A percentile compares a stretch with the other conserved stretches of the same genome.
Evolutionary conservation across 2,797 vertebrate genomes (phyloP).

Genomic region (Diglossa cyanea): DNA sequence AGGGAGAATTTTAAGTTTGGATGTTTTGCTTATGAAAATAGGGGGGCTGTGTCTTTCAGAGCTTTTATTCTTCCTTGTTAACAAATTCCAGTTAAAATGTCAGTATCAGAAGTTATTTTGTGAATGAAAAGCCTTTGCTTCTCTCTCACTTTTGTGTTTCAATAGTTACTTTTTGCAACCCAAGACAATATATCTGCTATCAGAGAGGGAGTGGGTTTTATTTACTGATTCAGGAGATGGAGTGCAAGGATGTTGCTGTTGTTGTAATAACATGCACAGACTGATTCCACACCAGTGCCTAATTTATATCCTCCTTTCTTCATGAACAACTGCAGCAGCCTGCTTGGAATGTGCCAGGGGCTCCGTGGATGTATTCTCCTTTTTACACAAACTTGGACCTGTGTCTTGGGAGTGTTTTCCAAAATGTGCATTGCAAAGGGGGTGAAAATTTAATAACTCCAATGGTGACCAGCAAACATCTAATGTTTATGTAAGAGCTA

Average conservation of each 20-base stretch:
- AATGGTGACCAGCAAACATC: accelerated
- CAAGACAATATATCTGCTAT: neutral
- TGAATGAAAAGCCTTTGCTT: neutral
- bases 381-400: neutral
- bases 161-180: neutral
- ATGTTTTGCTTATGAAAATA: neutral
- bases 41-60: neutral
- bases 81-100: neutral
- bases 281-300: neutral
- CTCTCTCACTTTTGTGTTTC: neutral
- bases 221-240: neutral
- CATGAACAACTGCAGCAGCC: constrained; percentile 1
- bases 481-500: neutral
- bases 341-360: neutral
- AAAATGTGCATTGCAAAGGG: neutral
- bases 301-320: neutral
- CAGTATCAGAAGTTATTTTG: neutral
- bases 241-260: neutral
- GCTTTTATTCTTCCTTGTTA: neutral
- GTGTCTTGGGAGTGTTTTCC: neutral
- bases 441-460: neutral
- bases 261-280: neutral
- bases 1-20: neutral
- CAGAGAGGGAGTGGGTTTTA: neutral
- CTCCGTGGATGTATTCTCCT: neutral